Evolutionary conservation across 2,113 vertebrate species (phyloP).

Genomic region (Aplodontia rufa): DNA sequence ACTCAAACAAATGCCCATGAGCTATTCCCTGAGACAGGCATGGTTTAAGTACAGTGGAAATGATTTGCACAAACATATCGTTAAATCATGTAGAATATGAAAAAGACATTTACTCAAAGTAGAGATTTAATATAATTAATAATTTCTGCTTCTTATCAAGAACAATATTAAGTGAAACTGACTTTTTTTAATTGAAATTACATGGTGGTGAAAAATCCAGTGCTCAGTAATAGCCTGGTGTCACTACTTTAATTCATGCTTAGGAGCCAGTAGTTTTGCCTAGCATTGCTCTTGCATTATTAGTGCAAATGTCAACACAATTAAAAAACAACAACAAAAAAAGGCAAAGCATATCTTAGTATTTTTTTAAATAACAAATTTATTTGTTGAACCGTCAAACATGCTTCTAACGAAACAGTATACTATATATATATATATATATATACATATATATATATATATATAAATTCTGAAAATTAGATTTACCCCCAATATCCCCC

Average conservation of each 20-base stretch:
- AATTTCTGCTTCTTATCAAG: slow-evolving; percentile 29
- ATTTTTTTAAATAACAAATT: too few relatives aligned
- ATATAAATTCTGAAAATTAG: too few relatives aligned
- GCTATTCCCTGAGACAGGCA: neutral
- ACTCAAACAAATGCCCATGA: neutral
- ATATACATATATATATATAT: too few relatives aligned
- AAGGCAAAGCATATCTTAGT: neutral
- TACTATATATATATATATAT: too few relatives aligned
- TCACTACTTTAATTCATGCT: neutral
- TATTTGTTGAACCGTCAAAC: too few relatives aligned
- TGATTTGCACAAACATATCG: neutral
- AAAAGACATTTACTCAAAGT: neutral
- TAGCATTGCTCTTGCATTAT: neutral
- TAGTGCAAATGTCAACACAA: neutral
- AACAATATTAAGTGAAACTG: neutral
- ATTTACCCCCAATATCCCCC: too few relatives aligned
- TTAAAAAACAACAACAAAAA: neutral
- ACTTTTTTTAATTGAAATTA: neutral
- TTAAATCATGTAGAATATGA: neutral
- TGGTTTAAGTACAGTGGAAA: neutral
- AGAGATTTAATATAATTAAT: neutral
- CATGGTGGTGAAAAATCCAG: neutral
- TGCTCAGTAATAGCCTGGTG: neutral
- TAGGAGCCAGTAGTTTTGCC: neutral
- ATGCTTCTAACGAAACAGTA: too few relatives aligned